These are phyloP conservation scores for Drosophila subsilvestris DNA, from an alignment of 2,888 invertebrate genomes.

Conservation along the genomic window DNA sequence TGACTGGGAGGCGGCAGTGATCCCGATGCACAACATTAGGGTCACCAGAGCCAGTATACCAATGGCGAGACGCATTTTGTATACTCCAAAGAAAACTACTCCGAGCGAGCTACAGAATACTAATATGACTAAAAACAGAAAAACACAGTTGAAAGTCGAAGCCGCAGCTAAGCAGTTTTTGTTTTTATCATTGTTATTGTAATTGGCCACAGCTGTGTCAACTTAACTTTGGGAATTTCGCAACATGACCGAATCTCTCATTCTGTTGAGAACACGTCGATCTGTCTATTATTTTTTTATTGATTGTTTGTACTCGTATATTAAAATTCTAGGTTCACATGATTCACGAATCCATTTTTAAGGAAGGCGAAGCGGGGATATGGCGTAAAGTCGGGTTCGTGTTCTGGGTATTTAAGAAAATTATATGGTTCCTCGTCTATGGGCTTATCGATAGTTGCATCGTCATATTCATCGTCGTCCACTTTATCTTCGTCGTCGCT, in stretches of 20 bases:
- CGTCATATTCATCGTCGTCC: constrained; percentile 22
- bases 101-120: constrained; percentile 15
- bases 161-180: neutral
- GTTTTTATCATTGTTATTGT: constrained; percentile 14
- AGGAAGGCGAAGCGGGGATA: constrained; percentile 57
- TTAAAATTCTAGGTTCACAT: constrained; percentile 18
- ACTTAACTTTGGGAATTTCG: constrained; percentile 14
- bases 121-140: constrained; percentile 1
- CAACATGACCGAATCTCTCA: neutral
- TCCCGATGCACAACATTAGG: neutral
- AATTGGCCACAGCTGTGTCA: constrained; percentile 55
- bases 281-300: constrained; percentile 3
- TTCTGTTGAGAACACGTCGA: constrained; percentile 15
- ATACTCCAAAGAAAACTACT: constrained; percentile 14
- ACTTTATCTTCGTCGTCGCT: neutral
- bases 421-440: constrained; percentile 13
- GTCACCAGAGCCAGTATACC: constrained; percentile 5
- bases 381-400: constrained; percentile 1
- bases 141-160: neutral
- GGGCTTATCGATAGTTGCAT: constrained; percentile 2
- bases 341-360: constrained; percentile 9
- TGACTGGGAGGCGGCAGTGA: neutral
- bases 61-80: constrained; percentile 31
- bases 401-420: constrained; percentile 38
- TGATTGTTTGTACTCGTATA: neutral